Evolutionary conservation across 2,797 vertebrate genomes (phyloP).

Genomic region (Xenentodon cancila): DNA sequence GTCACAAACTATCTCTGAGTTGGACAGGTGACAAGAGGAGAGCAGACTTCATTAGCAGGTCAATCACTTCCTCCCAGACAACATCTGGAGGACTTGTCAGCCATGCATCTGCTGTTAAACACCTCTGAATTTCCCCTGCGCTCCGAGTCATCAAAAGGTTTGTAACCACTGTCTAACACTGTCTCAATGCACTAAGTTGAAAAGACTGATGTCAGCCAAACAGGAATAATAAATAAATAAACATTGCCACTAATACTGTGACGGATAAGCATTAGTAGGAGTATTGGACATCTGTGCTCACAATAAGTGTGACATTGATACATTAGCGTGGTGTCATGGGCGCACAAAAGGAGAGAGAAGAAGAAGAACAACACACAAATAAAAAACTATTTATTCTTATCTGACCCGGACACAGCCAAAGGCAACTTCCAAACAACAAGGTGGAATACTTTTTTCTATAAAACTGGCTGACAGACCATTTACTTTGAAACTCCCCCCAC

Average conservation of each 20-base stretch:
- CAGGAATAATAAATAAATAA: no score
- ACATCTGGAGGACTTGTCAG: constrained; percentile 64
- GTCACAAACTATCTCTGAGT: constrained; percentile 45
- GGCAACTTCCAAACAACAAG: constrained; percentile 30
- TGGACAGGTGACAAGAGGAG: constrained; percentile 40
- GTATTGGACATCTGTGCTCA: constrained; percentile 12
- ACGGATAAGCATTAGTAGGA: constrained; percentile 30
- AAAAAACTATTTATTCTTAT: constrained; percentile 55
- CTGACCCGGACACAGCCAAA: constrained; percentile 43
- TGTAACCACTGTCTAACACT: constrained; percentile 28
- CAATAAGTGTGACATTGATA: constrained; percentile 40
- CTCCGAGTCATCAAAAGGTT: constrained; percentile 28
- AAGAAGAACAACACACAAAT: no score
- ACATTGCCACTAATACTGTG: no score
- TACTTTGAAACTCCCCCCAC: background rate
- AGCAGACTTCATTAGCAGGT: constrained; percentile 62
- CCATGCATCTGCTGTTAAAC: constrained; percentile 46
- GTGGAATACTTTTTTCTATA: background rate
- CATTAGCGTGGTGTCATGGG: constrained; percentile 40
- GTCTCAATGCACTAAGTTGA: constrained; percentile 7
- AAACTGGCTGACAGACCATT: constrained; percentile 13
- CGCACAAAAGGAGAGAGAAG: constrained; percentile 33
- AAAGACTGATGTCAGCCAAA: constrained; percentile 38
- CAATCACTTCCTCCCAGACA: constrained; percentile 65
- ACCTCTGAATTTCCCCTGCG: constrained; percentile 24